These are phyloP conservation scores for Henicopernis longicauda DNA, from an alignment of 2,113 vertebrate genomes.

Conservation along the genomic window DNA sequence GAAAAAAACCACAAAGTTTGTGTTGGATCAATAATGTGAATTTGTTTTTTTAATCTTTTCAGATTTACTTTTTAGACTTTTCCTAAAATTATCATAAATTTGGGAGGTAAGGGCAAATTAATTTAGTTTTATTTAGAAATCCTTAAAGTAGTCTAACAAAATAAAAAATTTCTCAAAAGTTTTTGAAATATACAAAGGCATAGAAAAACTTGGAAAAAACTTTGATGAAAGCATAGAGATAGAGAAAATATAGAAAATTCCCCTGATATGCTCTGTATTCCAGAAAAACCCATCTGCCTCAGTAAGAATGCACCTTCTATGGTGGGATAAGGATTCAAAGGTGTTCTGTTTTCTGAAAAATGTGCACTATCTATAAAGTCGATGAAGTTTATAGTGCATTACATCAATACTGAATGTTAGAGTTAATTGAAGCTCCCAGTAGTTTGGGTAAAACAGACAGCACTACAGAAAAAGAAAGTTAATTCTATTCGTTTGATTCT, in stretches of 20 bases:
- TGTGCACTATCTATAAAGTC: background rate
- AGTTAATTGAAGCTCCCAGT: background rate
- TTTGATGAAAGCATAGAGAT: background rate
- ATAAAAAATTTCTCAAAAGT: background rate
- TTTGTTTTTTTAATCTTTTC: background rate
- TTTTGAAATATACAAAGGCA: background rate
- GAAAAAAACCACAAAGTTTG: background rate
- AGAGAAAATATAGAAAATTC: background rate
- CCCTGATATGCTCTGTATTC: background rate
- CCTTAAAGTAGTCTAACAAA: background rate
- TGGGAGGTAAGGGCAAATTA: background rate
- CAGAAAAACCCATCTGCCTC: background rate
- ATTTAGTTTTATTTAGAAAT: background rate
- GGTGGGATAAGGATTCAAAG: background rate
- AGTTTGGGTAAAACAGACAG: background rate
- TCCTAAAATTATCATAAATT: background rate
- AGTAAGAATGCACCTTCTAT: background rate
- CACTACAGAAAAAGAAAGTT: background rate
- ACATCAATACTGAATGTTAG: background rate
- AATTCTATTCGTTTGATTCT: constrained; percentile 6
- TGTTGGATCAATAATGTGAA: background rate
- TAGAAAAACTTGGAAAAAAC: background rate
- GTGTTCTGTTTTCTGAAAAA: background rate
- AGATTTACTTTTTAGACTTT: background rate
- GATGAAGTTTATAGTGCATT: background rate